Evolutionary conservation across 2,797 vertebrate genomes (phyloP), one percentile per base, ranked within the genome.

Genomic region (Sternarchorhynchus goeldii): DNA sequence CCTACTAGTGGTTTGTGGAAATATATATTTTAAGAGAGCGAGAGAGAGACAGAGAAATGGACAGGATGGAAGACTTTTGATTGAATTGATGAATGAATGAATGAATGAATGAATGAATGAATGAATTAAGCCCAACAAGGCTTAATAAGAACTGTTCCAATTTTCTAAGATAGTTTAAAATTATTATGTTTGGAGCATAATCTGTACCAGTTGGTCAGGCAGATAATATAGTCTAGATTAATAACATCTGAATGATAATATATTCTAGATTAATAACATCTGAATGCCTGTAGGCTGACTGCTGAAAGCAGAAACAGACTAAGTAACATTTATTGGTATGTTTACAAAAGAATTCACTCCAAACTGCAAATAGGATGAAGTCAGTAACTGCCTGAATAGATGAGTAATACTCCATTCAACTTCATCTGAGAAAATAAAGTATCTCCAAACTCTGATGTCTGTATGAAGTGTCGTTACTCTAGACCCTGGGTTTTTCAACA

Each of bases 271-370:
- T 17, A 36, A 63, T 64, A 64, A 64, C 6, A 17, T 34, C 31
- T 36, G 31, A 39, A 65, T 31, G 59, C 7, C n/a, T 66, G 18
- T 14, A n/a, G 63, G 20, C 6, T 36, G 62, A n/a, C 16, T 4
- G 7, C 17, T 20, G 17, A 34, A 64, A n/a, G 18, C 39, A 41
- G n/a, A 39, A 34, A 67, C 65, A 39, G 20, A 16, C 39, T 50
- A 67, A 10, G 29, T 31, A 67, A 29, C 41, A 50, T 8, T 68
- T 53, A 45, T 21, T 53, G 2, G 53, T 18, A 41, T 14, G n/a
- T 68, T 68, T 68, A 21, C 41, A 53, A 50, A 55, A 53, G 12
- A 68, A 29, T 55, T 68, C 21, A 53, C 41, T 50, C 45, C 50
- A 21, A 53, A 12, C 5, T 66, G 64, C 12, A 21, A 66, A 41